Evolutionary conservation across 2,113 vertebrate genomes (phyloP), one percentile per base, ranked within the genome.

Genomic region (Neopipo cinnamomea): DNA sequence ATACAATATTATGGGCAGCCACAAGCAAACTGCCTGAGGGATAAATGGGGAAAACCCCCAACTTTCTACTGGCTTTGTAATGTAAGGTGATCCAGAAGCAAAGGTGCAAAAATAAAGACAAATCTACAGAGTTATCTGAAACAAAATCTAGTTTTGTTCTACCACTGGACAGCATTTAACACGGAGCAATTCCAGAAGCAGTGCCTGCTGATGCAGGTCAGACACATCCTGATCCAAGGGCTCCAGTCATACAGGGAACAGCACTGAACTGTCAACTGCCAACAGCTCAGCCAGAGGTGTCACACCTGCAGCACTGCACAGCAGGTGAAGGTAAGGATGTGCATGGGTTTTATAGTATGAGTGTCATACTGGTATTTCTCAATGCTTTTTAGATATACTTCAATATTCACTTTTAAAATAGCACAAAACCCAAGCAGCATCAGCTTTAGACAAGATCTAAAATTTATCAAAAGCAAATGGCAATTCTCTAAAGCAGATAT

Each of bases 271-370:
- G 74, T 52, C 31, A 17, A 6, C 1, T 59, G 70, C 33, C 49
- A 50, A 27, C 14, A 35, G 3, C 14, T 42, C 31, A 22, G 62
- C 41, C 14, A 72, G n/a, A 88, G 37, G 9, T 46, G 35, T 2
- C 20, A 0, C 3, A 55, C 9, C 84, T 53, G 10, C 24, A 33
- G 9, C 23, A 3, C 44, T 17, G 47, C 4, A 2, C 3, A 15
- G 81, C 24, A 9, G 1, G 5, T 2, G 24, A 18, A 39, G 61
- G 11, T 3, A 44, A 52, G 21, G 30, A 50, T 30, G 15, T 6
- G 24, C 20, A 6, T 0, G 39, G 74, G 15, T 13, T 70, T 37
- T 31, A 5, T 0, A 31, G 37, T 14, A 5, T 0, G 0, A 61
- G 11, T 2, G 10, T 7, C 33, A 25, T 1, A 8, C 49, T 30